These are phyloP conservation scores for Psophia crepitans DNA, from an alignment of 2,113 vertebrate genomes.

Conservation along the genomic window DNA sequence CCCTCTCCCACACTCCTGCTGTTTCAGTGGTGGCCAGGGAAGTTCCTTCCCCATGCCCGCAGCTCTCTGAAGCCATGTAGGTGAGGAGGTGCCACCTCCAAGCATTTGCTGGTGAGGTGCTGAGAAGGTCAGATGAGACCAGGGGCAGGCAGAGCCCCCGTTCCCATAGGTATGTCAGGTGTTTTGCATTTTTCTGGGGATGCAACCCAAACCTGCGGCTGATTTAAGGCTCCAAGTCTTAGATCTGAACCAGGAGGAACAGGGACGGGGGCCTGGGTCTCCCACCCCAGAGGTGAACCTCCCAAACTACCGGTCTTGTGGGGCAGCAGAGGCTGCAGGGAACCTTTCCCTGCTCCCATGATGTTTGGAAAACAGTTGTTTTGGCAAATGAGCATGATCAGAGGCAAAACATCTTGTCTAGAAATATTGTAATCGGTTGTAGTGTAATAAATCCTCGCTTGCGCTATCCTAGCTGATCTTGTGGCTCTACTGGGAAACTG, in stretches of 20 bases:
- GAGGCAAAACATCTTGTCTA: not conserved
- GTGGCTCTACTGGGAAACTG: not conserved
- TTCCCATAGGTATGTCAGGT: not conserved
- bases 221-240: not conserved
- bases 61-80: not conserved
- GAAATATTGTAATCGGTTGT: not conserved
- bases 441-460: not conserved
- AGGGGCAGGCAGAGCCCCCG: not conserved
- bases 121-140: not conserved
- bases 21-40: not conserved
- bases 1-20: not conserved
- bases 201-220: not conserved
- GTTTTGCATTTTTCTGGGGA: not conserved
- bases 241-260: not conserved
- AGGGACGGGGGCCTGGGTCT: not conserved
- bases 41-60: not conserved
- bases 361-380: not conserved
- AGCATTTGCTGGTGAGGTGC: rapidly evolving
- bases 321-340: not conserved
- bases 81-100: not conserved
- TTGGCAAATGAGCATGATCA: not conserved
- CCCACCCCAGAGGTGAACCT: not conserved
- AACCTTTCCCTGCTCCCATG: not conserved
- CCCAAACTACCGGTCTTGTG: not conserved
- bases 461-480: not conserved